Base-by-base conservation (phyloP, 2,888 invertebrate genomes). In the Emmelina monodactyla region DNA sequence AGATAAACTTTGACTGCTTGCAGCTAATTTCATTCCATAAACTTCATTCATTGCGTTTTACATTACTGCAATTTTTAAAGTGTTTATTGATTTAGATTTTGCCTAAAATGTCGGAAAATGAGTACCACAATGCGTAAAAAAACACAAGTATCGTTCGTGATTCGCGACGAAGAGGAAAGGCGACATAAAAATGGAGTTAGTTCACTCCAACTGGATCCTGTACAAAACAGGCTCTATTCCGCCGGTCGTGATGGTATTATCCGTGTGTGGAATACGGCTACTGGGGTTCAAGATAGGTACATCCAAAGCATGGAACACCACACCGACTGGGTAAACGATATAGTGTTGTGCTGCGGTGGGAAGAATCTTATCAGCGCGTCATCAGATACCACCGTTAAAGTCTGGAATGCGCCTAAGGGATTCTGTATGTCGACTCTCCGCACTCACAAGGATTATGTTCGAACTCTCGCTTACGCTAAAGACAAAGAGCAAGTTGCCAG, bases 241-340 rank as follows among this genome's bases (percentile, higher is more conserved):
- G 97, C 97, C 47, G 97, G 97, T 33, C 84, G 97, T 40, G 99
- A 99, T 79, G 95, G 97, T 35, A 96, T 98, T 57, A 96, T 99
- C 52, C 84, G 99, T 58, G 95, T 91, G 53, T 95, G 93, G 89
- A 89, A 92, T 64, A 85, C 87, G 7, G 79, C 78, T 14, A 66
- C 72, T 31, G 84, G 83, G 28, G 65, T 82, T 22, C 83, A 79
- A 49, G 80, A 80, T 41, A 58, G 78, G 34, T 97, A 95, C 61
- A 84, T 94, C 41, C 93, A 95, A 60, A 95, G 97, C 16, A 95
- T 99, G 96, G 98, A 99, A 66, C 98, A 99, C 71, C 99, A 99
- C 65, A 98, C 97, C 2, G 99, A 99, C 71, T 99, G 99, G 99
- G 97, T 99, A 32, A 99, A 99, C 72, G 99, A 99, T 73, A 95